Evolutionary conservation across 1,140 invertebrate genomes (phyloP), one percentile per base, ranked within the genome.

Genomic region (Hylyphantes graminicola): DNA sequence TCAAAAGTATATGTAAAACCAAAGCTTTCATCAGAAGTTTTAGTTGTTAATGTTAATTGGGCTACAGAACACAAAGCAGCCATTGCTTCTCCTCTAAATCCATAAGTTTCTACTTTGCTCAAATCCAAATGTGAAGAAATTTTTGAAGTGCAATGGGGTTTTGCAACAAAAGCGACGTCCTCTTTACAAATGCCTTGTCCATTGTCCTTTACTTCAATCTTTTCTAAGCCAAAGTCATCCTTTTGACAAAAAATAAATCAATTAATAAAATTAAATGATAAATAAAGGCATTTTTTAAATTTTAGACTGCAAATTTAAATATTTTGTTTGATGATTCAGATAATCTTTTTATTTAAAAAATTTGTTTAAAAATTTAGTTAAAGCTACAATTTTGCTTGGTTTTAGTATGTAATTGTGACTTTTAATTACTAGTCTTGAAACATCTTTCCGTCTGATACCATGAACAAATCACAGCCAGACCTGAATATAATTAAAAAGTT

Each of bases 21-120:
- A 85, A 90, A 86, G 68, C 91, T 87, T 85, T 93, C 92, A 9
- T 89, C 75, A 13, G 87, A 73, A 35, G 92, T 92, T 90, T 91
- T 93, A 19, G 98, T 99, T 17, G 92, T 93, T 48, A 99, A 93
- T 59, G 68, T 77, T 86, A 92, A 90, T 89, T 93, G 17, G 98
- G 89, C 51, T 91, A 93, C 89, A 81, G 89, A 87, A 89, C 97
- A 98, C 2, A 99, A 90, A 0, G 98, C 98, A 90, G 96, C 98
- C 5, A 99, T 90, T 67, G 98, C 98, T 93, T 99, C 98, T 12
- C 98, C 98, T 86, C 98, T 92, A 90, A 99, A 99, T 7, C 98
- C 97, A 92, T 97, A 97, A 21, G 96, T 98, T 70, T 92, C 91
- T 0, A 98, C 92, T 74, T 91, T 92, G 74, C 93, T 90, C 59